Evolutionary conservation across 2,888 invertebrate species (phyloP).

Genomic region (Tipula lateralis): DNA sequence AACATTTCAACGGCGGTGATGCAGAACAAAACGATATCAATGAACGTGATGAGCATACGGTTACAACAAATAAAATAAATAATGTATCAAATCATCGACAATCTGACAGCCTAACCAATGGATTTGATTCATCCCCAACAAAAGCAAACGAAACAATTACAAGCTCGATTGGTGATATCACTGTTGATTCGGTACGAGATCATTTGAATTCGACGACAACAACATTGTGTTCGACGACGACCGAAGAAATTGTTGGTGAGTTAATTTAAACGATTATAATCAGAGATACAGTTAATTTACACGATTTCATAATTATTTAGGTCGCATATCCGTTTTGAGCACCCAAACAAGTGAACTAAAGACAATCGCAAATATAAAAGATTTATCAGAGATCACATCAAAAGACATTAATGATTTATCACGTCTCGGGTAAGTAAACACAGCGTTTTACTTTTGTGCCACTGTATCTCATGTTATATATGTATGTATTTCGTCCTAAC

Average conservation of each 20-base stretch:
- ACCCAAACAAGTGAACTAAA: conserved; percentile 47
- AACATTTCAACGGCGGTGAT: neutral
- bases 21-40: conserved; percentile 38
- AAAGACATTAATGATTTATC: conserved; percentile 45
- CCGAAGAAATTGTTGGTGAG: conserved; percentile 49
- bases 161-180: conserved; percentile 78
- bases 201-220: conserved; percentile 58
- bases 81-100: neutral
- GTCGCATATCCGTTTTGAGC: conserved; percentile 48
- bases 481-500: conserved; percentile 32
- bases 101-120: conserved; percentile 45
- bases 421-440: conserved; percentile 42
- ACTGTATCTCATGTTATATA: no score
- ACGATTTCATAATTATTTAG: no score
- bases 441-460: no score
- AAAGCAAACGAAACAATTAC: conserved; percentile 52
- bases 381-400: conserved; percentile 45
- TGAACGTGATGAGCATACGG: conserved; percentile 42
- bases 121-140: conserved; percentile 51
- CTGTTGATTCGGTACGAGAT: conserved; percentile 89
- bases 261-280: neutral
- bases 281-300: no score
- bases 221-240: conserved; percentile 48
- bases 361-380: conserved; percentile 45
- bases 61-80: conserved; percentile 42